Base-by-base conservation (phyloP, 2,888 invertebrate genomes). In the Venusia cambrica region DNA sequence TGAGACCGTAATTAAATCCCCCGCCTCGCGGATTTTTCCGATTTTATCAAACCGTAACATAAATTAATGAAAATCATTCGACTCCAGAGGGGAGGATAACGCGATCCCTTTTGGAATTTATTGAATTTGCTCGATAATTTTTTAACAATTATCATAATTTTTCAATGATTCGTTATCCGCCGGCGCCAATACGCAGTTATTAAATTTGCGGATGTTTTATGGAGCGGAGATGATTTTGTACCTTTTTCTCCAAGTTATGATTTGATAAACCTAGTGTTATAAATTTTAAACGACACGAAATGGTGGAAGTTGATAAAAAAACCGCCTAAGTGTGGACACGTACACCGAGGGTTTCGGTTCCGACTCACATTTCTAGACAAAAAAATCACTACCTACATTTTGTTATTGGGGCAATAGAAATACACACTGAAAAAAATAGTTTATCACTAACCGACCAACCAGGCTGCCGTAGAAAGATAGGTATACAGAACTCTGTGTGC, bases 101-200 rank as follows among this genome's bases (percentile, higher is more conserved):
- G 38, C 64, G 48, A 51, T 54, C 51, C 54, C 51, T 50, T 53
- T 53, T 50, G 48, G 50, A 66, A 66, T 71, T 62, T 67, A 70
- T 68, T 57, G 62, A 61, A 62, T 58, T 59, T 50, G 53, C 56
- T 51, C 62, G 62, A 65, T 71, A 66, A 61, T 73, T 70, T 66
- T 64, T 62, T 48, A 54, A 49, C 62, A 72, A 77, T 77, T 77
- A 78, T 65, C 75, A 77, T 79, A 79, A 78, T 79, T 74, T 77
- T 77, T 78, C 73, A 77, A 78, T 75, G 75, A 65, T 51, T 65
- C 76, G 71, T 71, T 68, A 68, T 70, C 64, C 62, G 38, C 30
- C 54, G 57, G 51, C 56, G 46, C 51, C 54, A 48, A 53, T 54
- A 42, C 45, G 45, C 45, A 39, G 33, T 47, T 38, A 40, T 45